Evolutionary conservation across 2,797 vertebrate genomes (phyloP), one percentile per base, ranked within the genome.

Genomic region (Hylomyscus alleni): DNA sequence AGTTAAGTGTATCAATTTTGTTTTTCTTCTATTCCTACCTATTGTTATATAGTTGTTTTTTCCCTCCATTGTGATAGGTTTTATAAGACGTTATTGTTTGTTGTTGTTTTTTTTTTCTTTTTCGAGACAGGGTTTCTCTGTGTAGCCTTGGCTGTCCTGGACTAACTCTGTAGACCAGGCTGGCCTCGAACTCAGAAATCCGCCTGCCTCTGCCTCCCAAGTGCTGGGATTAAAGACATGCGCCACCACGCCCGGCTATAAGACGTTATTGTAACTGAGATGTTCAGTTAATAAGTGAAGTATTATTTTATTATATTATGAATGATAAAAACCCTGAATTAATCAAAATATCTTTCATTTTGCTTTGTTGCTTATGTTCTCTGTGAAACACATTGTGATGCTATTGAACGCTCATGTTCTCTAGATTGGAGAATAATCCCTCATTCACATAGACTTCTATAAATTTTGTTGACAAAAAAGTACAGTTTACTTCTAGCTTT

Each of bases 51-150:
- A 67, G 31, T 67, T 62, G 56, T 62, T 40, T 83, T 11, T 3
- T 6, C 37, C 37, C 22, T 72, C 62, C 13, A 22, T 87, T 86
- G n/a, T 62, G 73, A 85, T 92, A 72, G 13, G 34, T 82, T 62
- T 97, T 7, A 83, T 37, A 95, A 83, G 50, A 37, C 91, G 95
- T 95, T 26, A 76, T 93, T 95, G 37, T 94, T n/a, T n/a, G n/a
- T n/a, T n/a, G n/a, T n/a, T n/a, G n/a, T n/a, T n/a, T n/a, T n/a
- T n/a, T n/a, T n/a, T n/a, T n/a, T n/a, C n/a, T n/a, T n/a, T n/a
- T n/a, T n/a, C n/a, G n/a, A n/a, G n/a, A n/a, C n/a, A n/a, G n/a
- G n/a, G n/a, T n/a, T n/a, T n/a, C n/a, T n/a, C n/a, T n/a, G n/a
- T n/a, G n/a, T n/a, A n/a, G n/a, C n/a, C n/a, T n/a, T n/a, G n/a